Base-by-base conservation (phyloP, 2,797 vertebrate species). In the Phalloptychus januarius region DNA sequence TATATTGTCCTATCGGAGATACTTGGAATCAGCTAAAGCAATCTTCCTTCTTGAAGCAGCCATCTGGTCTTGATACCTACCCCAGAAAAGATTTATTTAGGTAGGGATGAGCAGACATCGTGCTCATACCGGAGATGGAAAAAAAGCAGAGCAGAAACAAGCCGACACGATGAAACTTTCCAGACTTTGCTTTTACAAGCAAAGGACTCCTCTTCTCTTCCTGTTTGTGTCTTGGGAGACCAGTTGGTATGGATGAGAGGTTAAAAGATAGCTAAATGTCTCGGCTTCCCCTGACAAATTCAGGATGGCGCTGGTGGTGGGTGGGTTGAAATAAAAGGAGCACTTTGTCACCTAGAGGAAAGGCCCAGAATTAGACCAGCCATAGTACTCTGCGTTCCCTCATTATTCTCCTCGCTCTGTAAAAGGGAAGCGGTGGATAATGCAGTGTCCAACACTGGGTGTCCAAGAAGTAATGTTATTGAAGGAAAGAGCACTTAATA, bases 251-350 rank as follows among this genome's bases (percentile, higher is more conserved):
- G 87, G 83, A 85, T 83, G 85, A 83, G 79, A 90, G 88, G 88
- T 91, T 92, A 93, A 93, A 92, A 92, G 91, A 92, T 87, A 88
- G 88, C 83, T 91, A 92, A 91, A 93, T 85, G 85, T 90, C 92
- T 89, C 50, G n/a, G 85, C 88, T 88, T 88, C 80, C 77, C 85
- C 86, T 86, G 88, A 93, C 91, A 92, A 92, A 94, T 93, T 90
- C 79, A 76, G 54, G 75, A 71, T 86, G 92, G 94, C 85, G 86
- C 87, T 73, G 80, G 67, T 83, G 71, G 82, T 83, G 85, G 72
- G 67, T 86, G 86, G 84, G 86, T 82, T 85, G 88, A 83, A 87
- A 83, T 75, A 78, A 80, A 83, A 87, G 85, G 71, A 86, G 81
- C 40, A 75, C 83, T 84, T 82, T 83, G 87, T 93, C 90, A 90